Evolutionary conservation across 1,140 invertebrate genomes (phyloP).

Genomic region (Glossosoma conforme): DNA sequence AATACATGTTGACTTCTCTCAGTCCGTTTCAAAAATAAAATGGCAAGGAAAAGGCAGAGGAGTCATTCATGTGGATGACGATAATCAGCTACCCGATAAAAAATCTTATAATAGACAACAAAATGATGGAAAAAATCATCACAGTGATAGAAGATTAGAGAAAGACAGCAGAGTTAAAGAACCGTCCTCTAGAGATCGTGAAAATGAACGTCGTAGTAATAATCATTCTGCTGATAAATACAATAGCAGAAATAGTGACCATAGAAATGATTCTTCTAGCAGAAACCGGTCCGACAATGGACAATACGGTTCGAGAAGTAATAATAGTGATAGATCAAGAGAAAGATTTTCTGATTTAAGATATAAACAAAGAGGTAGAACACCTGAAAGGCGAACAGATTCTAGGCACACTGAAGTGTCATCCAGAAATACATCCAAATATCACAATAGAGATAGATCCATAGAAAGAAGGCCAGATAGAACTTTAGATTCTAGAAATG

Average conservation of each 20-base stretch:
- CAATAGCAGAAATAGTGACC: background rate
- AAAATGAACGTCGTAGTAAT: constrained; percentile 4
- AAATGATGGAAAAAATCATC: constrained; percentile 8
- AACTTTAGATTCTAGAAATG: background rate
- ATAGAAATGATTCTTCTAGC: background rate
- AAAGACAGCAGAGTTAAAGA: constrained; percentile 2
- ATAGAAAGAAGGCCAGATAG: constrained; percentile 8
- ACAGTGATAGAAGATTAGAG: constrained; percentile 4
- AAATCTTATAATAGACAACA: constrained; percentile 7
- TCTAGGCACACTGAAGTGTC: too few relatives aligned
- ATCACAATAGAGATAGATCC: constrained; percentile 6
- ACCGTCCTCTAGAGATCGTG: background rate
- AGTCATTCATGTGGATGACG: constrained; percentile 47
- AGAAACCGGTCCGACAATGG: constrained; percentile 7
- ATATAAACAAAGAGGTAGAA: background rate
- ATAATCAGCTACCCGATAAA: constrained; percentile 10
- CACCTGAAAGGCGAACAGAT: constrained; percentile 3
- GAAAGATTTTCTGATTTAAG: background rate
- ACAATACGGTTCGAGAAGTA: constrained; percentile 4
- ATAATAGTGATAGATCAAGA: constrained; percentile 1
- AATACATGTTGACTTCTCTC: constrained; percentile 99
- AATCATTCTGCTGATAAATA: background rate
- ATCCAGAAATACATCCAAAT: too few relatives aligned
- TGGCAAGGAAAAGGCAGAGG: constrained; percentile 82
- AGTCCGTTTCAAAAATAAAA: constrained; percentile 90